A percentile compares a stretch with the other conserved stretches of the same genome.
phyloP scores from a whole-genome alignment of 2,797 vertebrate species.

The Acipenser oxyrinchus region DNA sequence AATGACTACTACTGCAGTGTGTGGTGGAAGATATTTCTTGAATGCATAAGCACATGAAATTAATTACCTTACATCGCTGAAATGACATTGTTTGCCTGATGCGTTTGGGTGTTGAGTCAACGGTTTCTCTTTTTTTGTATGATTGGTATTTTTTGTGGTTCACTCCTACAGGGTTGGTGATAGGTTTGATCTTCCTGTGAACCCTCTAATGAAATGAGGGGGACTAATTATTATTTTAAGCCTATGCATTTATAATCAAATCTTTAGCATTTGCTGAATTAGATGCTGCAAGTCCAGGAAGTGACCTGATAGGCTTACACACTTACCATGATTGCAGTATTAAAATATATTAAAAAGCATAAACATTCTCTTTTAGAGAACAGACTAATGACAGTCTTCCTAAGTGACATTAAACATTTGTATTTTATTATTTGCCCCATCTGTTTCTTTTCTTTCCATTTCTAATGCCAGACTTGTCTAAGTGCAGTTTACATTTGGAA shows the following conservation, averaged over 20 bases:
- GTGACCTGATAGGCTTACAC: slow-evolving; percentile 2
- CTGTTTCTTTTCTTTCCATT: background rate
- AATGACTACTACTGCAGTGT: too few species aligned
- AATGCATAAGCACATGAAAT: too few species aligned
- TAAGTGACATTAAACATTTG: slow-evolving; percentile 4
- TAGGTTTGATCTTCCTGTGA: background rate
- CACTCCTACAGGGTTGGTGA: too few species aligned
- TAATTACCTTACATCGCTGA: too few species aligned
- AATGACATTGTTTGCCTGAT: too few species aligned
- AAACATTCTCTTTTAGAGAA: slow-evolving; percentile 4
- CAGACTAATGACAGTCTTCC: slow-evolving; percentile 9
- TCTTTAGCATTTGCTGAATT: slow-evolving; percentile 10
- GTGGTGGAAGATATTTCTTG: too few species aligned
- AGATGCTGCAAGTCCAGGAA: background rate
- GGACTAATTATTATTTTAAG: background rate
- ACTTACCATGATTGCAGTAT: background rate
- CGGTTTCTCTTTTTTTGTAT: too few species aligned
- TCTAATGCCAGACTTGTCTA: background rate
- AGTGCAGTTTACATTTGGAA: background rate
- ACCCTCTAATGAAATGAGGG: background rate
- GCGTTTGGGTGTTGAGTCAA: too few species aligned
- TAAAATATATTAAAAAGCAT: slow-evolving; percentile 2
- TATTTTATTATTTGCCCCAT: slow-evolving; percentile 7
- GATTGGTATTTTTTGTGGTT: too few species aligned
- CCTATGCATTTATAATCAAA: slow-evolving; percentile 3